A percentile compares a stretch with the other conserved stretches of the same genome.
phyloP scores from a whole-genome alignment of 2,113 vertebrate genomes.

The Caloenas nicobarica region DNA sequence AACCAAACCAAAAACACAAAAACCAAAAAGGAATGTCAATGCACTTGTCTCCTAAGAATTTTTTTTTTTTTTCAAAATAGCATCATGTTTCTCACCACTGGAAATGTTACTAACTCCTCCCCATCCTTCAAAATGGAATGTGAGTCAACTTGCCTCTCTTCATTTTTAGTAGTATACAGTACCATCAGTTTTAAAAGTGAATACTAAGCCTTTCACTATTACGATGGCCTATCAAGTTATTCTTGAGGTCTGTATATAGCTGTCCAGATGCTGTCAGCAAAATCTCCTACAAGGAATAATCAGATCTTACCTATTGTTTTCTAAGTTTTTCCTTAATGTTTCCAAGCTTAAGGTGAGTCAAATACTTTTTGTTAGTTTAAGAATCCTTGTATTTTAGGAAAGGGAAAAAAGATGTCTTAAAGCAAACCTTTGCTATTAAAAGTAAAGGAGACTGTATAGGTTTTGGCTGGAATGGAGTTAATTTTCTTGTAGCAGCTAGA shows the following conservation, averaged over 20 bases:
- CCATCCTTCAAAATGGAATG: neutral
- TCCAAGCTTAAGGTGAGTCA: neutral
- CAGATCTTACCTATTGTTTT: neutral
- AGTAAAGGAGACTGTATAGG: neutral
- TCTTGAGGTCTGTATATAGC: neutral
- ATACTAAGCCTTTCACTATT: neutral
- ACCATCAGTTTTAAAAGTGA: neutral
- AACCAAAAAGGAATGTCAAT: neutral
- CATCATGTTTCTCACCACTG: neutral
- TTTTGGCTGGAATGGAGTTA: neutral
- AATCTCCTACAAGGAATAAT: neutral
- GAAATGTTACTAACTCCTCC: neutral
- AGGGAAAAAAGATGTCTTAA: neutral
- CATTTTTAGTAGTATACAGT: neutral
- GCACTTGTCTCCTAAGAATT: neutral
- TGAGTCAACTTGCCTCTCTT: neutral
- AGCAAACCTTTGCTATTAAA: neutral
- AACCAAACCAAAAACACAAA: no score
- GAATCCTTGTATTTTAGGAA: neutral
- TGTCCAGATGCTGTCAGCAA: neutral
- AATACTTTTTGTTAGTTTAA: neutral
- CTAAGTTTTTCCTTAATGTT: neutral
- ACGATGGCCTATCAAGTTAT: neutral
- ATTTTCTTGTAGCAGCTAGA: neutral
- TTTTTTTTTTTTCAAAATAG: neutral